Evolutionary conservation across 2,888 invertebrate genomes (phyloP), one percentile per base, ranked within the genome.

Genomic region (Netelia fuscicornis): DNA sequence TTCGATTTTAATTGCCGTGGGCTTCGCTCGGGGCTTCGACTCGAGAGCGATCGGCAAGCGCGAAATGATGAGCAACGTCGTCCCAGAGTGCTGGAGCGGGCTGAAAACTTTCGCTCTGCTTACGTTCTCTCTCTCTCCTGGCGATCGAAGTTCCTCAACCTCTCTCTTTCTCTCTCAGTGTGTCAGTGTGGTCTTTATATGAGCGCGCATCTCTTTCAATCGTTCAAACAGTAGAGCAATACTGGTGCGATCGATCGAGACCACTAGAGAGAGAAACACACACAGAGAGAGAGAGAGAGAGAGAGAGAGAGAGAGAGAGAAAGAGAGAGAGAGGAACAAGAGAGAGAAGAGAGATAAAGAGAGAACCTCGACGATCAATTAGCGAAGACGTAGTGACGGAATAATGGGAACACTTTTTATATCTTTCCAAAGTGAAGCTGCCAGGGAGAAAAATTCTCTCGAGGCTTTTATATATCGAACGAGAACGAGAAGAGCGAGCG

Each of bases 1-100:
- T 79, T 68, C 23, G 68, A 68, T 67, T 75, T 83, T 83, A 75
- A 83, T 83, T 83, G 80, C 52, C 67, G 65, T 65, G 37, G 71
- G 52, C 71, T 72, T 48, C 13, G 58, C 65, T 56, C 25, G 5
- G 65, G 81, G 76, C 58, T 70, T 30, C 60, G 70, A 64, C 56
- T 62, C 62, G 58, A 17, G 58, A 37, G 44, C 74, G n/a, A 75
- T 85, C 77, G 83, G 67, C 13, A 80, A 87, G 71, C 84, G 64
- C 84, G 17, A 81, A 85, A 71, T 71, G 54, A 72, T 30, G 67
- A 60, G 60, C 68, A 11, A 48, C 65, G 48, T n/a, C 65, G 68
- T 52, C 60, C 42, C 23, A 20, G 30, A 65, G 30, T 23, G 42
- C 52, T 58, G 11, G 48, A 52, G 54, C 58, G 48, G 71, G 58